phyloP scores from a whole-genome alignment of 2,888 invertebrate species.

The Bruchidius siliquastri region DNA sequence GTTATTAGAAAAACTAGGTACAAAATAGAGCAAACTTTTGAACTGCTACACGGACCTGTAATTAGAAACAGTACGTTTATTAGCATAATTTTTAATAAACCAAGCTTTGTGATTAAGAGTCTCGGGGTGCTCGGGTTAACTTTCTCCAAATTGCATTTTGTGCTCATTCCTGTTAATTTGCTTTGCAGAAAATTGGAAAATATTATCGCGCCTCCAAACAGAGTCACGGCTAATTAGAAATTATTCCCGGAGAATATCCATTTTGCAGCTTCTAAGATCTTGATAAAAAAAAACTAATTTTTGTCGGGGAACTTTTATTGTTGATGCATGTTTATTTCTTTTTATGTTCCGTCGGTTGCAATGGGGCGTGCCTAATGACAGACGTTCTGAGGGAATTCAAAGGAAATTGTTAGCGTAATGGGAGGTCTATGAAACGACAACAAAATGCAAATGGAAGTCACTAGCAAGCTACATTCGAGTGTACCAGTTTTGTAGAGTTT shows the following conservation, averaged over 20 bases:
- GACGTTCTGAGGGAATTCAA: background rate
- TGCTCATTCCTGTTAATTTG: constrained; percentile 24
- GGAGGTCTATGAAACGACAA: background rate
- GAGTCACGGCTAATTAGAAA: constrained; percentile 18
- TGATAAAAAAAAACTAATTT: background rate
- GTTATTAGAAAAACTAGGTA: background rate
- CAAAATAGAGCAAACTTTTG: background rate
- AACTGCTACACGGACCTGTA: background rate
- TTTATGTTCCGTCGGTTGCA: background rate
- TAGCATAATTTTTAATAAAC: constrained; percentile 28
- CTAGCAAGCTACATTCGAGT: background rate
- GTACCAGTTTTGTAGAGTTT: background rate
- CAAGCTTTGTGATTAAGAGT: constrained; percentile 18
- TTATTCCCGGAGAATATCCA: constrained; percentile 17
- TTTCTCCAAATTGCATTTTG: constrained; percentile 22
- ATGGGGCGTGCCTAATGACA: background rate
- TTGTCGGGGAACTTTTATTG: background rate
- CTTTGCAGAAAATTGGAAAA: constrained; percentile 24
- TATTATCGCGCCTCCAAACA: constrained; percentile 14
- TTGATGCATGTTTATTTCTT: background rate
- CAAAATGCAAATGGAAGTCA: background rate
- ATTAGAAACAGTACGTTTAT: constrained; percentile 21
- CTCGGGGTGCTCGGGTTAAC: constrained; percentile 6
- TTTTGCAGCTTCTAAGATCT: background rate
- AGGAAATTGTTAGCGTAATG: background rate